Base-by-base conservation (phyloP, 2,797 vertebrate species). In the Spinibarbus caldwelli region DNA sequence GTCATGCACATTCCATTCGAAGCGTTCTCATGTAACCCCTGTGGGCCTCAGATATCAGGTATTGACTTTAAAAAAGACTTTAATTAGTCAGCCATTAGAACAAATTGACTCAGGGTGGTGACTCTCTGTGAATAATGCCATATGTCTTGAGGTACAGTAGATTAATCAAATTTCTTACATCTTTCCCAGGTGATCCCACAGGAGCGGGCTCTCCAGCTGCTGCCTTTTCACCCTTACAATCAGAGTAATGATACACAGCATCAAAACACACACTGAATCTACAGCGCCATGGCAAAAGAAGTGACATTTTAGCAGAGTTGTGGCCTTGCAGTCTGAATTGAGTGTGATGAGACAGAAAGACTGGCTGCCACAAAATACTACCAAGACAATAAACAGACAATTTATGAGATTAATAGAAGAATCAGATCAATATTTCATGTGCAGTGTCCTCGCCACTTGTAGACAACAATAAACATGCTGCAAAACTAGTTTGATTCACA, bases 221-320 rank as follows among this genome's bases (percentile, higher is more conserved):
- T 90, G 94, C 94, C 77, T 93, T 94, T 91, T 94, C 95, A 89
- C 93, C 94, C 94, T 96, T 68, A 68, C 71, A 72, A 80, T 54
- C 29, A 47, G 23, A 85, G 85, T 49, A 80, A 62, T 23, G 70
- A 86, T 36, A 85, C 26, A 83, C 54, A 31, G n/a, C 9, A 66
- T 57, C 29, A 80, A 31, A 54, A 57, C 29, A 10, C 38, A 70
- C 19, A 31, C 29, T 26, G 41, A 23, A 57, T 76, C 41, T 52
- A 52, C 43, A 19, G 70, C 15, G 29, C n/a, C 1, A 7, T n/a
- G 5, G 21, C 68, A 45, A 72, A 72, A 72, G 23, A 71, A 71
- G n/a, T 34, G 17, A 34, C 5, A 10, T 31, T 73, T 11, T 75
- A 49, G 17, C 45, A 5, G 45, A 75, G 47, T 21, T 34, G 72